These are phyloP conservation scores for Champsocephalus esox DNA, from an alignment of 2,797 vertebrate genomes.

Conservation along the genomic window DNA sequence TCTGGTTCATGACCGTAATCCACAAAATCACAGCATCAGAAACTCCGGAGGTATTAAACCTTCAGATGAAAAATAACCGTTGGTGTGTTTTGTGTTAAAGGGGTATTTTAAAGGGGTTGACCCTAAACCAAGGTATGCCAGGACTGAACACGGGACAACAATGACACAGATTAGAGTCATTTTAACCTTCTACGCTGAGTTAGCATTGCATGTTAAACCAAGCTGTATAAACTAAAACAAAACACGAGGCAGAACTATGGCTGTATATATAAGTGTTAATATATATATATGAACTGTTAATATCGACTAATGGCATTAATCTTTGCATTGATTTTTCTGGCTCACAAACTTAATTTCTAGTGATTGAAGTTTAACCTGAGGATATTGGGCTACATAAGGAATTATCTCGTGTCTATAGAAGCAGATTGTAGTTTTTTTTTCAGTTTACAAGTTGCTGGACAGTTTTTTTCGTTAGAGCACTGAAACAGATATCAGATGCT, in stretches of 20 bases:
- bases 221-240: not conserved
- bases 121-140: slow-evolving; percentile 10
- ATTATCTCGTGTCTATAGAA: not conserved
- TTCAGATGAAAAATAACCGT: slow-evolving; percentile 33
- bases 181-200: not conserved
- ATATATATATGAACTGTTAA: not conserved
- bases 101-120: slow-evolving; percentile 3
- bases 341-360: not conserved
- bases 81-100: not conserved
- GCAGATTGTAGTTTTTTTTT: not conserved
- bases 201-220: not conserved
- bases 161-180: not conserved
- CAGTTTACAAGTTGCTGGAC: not conserved
- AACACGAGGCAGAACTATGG: not conserved
- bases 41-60: slow-evolving; percentile 16
- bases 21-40: slow-evolving; percentile 21
- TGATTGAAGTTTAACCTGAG: not conserved
- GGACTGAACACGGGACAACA: not conserved
- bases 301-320: not conserved
- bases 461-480: not conserved
- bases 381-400: not conserved
- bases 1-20: slow-evolving; percentile 44
- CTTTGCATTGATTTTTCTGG: not conserved
- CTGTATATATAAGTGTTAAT: too few relatives aligned
- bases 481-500: not conserved